Base-by-base conservation (phyloP, 2,888 invertebrate species). In the Hofmannophila pseudospretella region DNA sequence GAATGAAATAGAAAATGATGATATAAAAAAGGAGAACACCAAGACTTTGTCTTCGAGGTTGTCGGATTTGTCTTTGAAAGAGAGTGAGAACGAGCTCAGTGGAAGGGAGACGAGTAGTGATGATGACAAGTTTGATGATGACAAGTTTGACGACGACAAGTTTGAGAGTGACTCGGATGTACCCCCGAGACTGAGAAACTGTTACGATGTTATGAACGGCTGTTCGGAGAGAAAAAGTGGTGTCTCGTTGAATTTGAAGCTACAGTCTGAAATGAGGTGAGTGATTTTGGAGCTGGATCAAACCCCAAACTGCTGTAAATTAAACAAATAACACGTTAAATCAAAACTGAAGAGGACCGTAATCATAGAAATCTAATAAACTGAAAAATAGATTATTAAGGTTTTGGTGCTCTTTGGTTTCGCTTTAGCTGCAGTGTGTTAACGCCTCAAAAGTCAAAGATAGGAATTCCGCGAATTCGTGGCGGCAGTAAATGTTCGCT, bases 261-360 rank as follows among this genome's bases (percentile, higher is more conserved):
- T 84, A 32, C 85, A 85, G 38, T 80, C 58, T 55, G 85, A 86
- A 60, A 85, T 86, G 85, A 77, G 85, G 85, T 85, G 47, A 44
- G 49, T n/a, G 3, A 16, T 16, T n/a, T n/a, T n/a, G n/a, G n/a
- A n/a, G n/a, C n/a, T n/a, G n/a, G n/a, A n/a, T n/a, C n/a, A n/a
- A n/a, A n/a, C n/a, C n/a, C n/a, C n/a, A n/a, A n/a, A n/a, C n/a
- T n/a, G n/a, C n/a, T n/a, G n/a, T n/a, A n/a, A n/a, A n/a, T n/a
- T n/a, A n/a, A n/a, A n/a, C n/a, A n/a, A n/a, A n/a, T n/a, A n/a
- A n/a, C n/a, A n/a, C n/a, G n/a, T n/a, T n/a, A n/a, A n/a, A n/a
- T n/a, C n/a, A n/a, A n/a, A n/a, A n/a, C n/a, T n/a, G n/a, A n/a
- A n/a, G n/a, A n/a, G n/a, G n/a, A n/a, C n/a, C n/a, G n/a, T n/a